These are phyloP conservation scores for Alca torda DNA, from an alignment of 2,797 vertebrate genomes.

Conservation along the genomic window DNA sequence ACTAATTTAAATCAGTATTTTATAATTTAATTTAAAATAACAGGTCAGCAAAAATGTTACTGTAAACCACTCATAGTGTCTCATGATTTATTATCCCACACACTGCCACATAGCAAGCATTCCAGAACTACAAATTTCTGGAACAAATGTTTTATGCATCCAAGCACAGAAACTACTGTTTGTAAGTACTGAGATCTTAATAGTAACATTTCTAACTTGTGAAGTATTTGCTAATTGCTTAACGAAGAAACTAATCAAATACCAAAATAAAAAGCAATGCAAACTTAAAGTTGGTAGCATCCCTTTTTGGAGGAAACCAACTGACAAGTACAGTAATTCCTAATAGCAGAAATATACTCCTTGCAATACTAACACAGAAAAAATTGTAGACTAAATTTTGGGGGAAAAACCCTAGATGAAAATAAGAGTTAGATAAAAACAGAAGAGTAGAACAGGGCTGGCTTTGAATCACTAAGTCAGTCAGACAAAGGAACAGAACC, in stretches of 20 bases:
- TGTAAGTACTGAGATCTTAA: background rate
- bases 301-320: background rate
- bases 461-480: background rate
- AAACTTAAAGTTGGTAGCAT: background rate
- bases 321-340: background rate
- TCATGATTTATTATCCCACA: conserved; percentile 39
- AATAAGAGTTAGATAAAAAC: background rate
- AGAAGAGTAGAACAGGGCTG: background rate
- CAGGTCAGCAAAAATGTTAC: conserved; percentile 23
- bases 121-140: conserved; percentile 20
- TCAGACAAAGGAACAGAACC: background rate
- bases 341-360: background rate
- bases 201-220: background rate
- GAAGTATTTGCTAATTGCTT: background rate
- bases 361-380: background rate
- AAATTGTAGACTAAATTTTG: background rate
- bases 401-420: background rate
- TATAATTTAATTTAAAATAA: background rate
- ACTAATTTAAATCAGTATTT: background rate
- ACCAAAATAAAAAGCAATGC: background rate
- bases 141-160: background rate
- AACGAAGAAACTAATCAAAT: background rate
- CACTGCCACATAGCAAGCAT: conserved; percentile 22
- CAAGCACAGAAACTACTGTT: background rate
- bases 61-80: background rate